These are phyloP conservation scores for Uropsilus gracilis DNA, from an alignment of 2,113 vertebrate genomes.

Conservation along the genomic window DNA sequence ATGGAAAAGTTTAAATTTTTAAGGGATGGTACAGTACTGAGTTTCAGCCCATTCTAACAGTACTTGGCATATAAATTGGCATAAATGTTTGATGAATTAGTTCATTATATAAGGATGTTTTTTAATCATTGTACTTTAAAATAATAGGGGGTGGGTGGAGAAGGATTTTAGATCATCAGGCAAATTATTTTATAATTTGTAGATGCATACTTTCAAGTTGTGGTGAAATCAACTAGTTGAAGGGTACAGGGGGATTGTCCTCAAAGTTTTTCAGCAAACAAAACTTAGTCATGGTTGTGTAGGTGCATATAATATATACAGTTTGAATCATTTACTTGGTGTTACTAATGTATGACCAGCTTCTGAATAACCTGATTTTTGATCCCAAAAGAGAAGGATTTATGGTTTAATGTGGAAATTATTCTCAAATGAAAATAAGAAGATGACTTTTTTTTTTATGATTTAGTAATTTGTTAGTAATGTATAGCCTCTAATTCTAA, in stretches of 20 bases:
- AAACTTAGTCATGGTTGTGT: neutral
- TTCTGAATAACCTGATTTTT: constrained; percentile 44
- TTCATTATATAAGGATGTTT: constrained; percentile 51
- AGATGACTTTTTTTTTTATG: neutral
- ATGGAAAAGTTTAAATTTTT: constrained; percentile 63
- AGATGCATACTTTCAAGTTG: neutral
- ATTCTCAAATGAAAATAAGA: constrained; percentile 21
- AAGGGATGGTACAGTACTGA: constrained; percentile 29
- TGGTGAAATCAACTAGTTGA: constrained; percentile 11
- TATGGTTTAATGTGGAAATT: constrained; percentile 46
- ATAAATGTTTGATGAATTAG: constrained; percentile 63
- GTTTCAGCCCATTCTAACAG: constrained; percentile 56
- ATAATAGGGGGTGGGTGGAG: neutral
- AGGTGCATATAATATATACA: constrained; percentile 1
- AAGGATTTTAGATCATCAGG: neutral
- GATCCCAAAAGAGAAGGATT: neutral
- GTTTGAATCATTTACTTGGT: neutral
- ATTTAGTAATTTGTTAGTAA: constrained; percentile 45
- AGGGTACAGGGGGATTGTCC: neutral
- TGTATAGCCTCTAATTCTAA: constrained; percentile 27
- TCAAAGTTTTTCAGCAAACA: neutral
- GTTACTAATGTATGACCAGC: neutral
- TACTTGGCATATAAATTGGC: constrained; percentile 52
- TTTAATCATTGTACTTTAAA: constrained; percentile 36
- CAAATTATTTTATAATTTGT: constrained; percentile 41